Evolutionary conservation across 2,888 invertebrate species (phyloP).

Genomic region (Gonocerus acuteangulatus): DNA sequence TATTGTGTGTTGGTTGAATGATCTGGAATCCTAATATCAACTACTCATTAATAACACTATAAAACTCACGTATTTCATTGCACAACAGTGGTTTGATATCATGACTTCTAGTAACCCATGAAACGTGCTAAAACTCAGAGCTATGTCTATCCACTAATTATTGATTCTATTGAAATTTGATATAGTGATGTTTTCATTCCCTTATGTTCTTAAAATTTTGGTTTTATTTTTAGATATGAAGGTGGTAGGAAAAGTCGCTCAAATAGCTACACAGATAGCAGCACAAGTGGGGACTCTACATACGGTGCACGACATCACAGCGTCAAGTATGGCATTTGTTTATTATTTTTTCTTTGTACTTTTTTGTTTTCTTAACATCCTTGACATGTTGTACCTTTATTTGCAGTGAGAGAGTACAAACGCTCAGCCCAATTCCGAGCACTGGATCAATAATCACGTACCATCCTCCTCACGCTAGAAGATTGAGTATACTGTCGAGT

Average conservation of each 20-base stretch:
- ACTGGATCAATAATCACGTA: conserved; percentile 44
- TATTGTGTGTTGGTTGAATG: too few species aligned
- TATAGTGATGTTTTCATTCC: too few species aligned
- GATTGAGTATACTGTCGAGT: conserved; percentile 22
- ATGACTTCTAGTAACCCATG: too few species aligned
- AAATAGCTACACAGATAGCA: conserved; percentile 63
- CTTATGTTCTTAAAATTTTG: not conserved
- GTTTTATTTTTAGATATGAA: conserved; percentile 26
- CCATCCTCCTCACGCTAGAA: conserved; percentile 14
- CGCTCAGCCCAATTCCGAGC: conserved; percentile 82
- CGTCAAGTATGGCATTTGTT: conserved; percentile 25
- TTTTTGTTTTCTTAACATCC: not conserved
- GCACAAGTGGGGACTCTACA: conserved; percentile 64
- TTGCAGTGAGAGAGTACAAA: conserved; percentile 62
- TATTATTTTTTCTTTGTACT: not conserved
- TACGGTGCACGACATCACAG: conserved; percentile 30
- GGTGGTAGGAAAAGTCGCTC: conserved; percentile 39
- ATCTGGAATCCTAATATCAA: too few species aligned
- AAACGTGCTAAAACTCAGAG: too few species aligned
- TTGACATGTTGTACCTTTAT: too few species aligned
- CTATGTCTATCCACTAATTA: too few species aligned
- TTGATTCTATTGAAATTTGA: too few species aligned
- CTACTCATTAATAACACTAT: too few species aligned
- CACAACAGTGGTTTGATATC: too few species aligned
- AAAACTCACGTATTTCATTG: too few species aligned